These are phyloP conservation scores for Agonopterix heracliana DNA, from an alignment of 2,888 invertebrate species.

Conservation along the genomic window DNA sequence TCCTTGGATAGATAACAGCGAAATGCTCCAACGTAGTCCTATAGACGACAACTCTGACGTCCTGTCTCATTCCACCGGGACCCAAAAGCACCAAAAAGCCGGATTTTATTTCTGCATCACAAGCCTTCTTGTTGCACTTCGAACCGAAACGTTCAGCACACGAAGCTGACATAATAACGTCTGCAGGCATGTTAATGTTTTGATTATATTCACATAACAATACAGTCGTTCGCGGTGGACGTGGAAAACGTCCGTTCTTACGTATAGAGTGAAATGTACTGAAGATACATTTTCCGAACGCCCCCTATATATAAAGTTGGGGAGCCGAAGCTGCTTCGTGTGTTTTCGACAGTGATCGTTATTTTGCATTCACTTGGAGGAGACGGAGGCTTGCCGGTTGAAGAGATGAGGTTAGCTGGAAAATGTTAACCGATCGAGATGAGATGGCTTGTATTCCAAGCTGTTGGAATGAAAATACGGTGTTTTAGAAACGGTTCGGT, in stretches of 20 bases:
- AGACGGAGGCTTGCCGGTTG: slow-evolving; percentile 13
- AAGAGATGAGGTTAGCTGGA: neutral
- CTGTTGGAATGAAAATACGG: too few species aligned
- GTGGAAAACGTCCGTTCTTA: slow-evolving; percentile 21
- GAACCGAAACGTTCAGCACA: slow-evolving; percentile 53
- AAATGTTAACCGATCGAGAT: slow-evolving; percentile 1
- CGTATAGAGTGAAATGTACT: slow-evolving; percentile 35
- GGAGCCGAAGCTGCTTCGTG: slow-evolving; percentile 32
- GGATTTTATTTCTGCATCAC: slow-evolving; percentile 77
- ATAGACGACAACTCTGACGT: slow-evolving; percentile 79
- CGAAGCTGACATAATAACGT: slow-evolving; percentile 41
- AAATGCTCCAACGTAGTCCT: slow-evolving; percentile 80
- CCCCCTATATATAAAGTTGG: slow-evolving; percentile 42
- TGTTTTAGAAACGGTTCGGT: too few species aligned
- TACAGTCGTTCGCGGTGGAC: slow-evolving; percentile 17
- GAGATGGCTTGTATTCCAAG: neutral
- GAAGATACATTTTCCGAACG: slow-evolving; percentile 34
- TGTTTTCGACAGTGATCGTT: slow-evolving; percentile 44
- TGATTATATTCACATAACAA: slow-evolving; percentile 34
- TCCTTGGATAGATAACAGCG: slow-evolving; percentile 79
- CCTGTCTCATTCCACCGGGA: slow-evolving; percentile 75
- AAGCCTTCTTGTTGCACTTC: slow-evolving; percentile 30
- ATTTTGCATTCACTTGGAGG: slow-evolving; percentile 46
- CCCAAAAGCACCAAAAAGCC: slow-evolving; percentile 78
- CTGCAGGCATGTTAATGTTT: slow-evolving; percentile 57